Base-by-base conservation (phyloP, 2,113 vertebrate genomes). In the Hippocampus abdominalis region DNA sequence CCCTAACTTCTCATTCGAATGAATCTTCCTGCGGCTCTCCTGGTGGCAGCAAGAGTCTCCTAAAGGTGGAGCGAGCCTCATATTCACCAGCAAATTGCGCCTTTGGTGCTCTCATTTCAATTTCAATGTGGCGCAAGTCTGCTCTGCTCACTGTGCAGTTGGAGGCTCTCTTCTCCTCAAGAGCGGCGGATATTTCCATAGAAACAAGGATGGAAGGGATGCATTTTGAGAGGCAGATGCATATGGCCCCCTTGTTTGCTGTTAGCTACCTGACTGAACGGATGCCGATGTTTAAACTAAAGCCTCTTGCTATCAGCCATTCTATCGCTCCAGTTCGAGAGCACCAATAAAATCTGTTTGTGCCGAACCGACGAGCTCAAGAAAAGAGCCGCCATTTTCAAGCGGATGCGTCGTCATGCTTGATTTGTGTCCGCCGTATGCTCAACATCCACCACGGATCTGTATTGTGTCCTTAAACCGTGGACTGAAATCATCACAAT, bases 1-100 rank as follows among this genome's bases (percentile, higher is more conserved):
- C 69, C 32, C n/a, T n/a, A 40, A 69, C 72, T 69, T 61, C 29
- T 78, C 75, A 84, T 86, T 81, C 70, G 57, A 78, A 76, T 84
- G 81, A 25, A 80, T 83, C 84, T 78, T 64, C 64, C 46, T 32
- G 72, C 76, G 82, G 75, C 74, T 68, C 36, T 65, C 59, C 59
- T 53, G 42, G 71, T 82, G 69, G 68, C 71, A 64, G 61, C 46
- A 75, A 77, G 70, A 81, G 80, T 81, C 72, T 46, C 69, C 82
- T 77, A 69, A 74, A 72, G 71, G 29, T 74, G 68, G 76, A 77
- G 79, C 77, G 64, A 36, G 32, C 32, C 32, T 74, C 42, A 68
- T 67, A 69, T 65, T 72, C 66, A 54, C 49, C 66, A 10, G 49
- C 42, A 71, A 60, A 78, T 57, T 63, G 60, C 32, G 66, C 68